Percentiles rank a stretch among this genome's conserved stretches.
Evolutionary conservation across 2,797 vertebrate genomes (phyloP).

Genomic region (Pelochelys cantorii): DNA sequence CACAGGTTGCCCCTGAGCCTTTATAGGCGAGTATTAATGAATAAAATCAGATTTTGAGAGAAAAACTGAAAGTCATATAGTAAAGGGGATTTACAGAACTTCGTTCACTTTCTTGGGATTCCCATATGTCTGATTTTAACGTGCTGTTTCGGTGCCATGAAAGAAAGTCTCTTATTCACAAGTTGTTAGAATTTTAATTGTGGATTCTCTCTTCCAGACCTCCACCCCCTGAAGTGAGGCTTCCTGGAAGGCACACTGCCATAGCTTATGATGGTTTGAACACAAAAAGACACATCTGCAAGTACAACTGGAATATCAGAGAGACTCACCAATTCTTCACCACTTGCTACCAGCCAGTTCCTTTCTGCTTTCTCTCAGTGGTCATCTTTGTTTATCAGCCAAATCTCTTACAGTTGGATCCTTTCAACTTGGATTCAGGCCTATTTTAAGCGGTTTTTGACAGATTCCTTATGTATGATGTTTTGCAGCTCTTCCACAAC

Average conservation of each 20-base stretch:
- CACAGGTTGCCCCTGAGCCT: no score
- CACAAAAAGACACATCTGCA: conserved; percentile 16
- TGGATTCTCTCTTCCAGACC: conserved; percentile 36
- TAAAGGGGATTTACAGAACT: background rate
- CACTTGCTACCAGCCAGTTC: conserved; percentile 41
- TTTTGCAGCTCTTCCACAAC: background rate
- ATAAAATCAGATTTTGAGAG: background rate
- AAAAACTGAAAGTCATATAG: background rate
- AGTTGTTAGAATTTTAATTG: conserved; percentile 38
- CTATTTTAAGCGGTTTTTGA: conserved; percentile 25
- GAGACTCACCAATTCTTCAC: conserved; percentile 59
- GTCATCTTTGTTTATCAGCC: conserved; percentile 63
- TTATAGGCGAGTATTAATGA: background rate
- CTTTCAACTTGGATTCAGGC: conserved; percentile 54
- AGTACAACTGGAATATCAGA: conserved; percentile 39
- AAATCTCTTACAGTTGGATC: conserved; percentile 57
- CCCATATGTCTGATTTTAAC: conserved; percentile 3
- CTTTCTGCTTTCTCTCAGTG: conserved; percentile 47
- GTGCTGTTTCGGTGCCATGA: background rate
- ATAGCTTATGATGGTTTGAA: conserved; percentile 23
- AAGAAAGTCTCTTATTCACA: background rate
- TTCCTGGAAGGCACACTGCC: conserved; percentile 51
- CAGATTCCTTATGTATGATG: conserved; percentile 37
- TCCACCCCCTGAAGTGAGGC: conserved; percentile 10
- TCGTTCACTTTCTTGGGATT: background rate